Conservation (phyloP, 2,113 vertebrate genomes). For the Spermophilus dauricus region DNA sequence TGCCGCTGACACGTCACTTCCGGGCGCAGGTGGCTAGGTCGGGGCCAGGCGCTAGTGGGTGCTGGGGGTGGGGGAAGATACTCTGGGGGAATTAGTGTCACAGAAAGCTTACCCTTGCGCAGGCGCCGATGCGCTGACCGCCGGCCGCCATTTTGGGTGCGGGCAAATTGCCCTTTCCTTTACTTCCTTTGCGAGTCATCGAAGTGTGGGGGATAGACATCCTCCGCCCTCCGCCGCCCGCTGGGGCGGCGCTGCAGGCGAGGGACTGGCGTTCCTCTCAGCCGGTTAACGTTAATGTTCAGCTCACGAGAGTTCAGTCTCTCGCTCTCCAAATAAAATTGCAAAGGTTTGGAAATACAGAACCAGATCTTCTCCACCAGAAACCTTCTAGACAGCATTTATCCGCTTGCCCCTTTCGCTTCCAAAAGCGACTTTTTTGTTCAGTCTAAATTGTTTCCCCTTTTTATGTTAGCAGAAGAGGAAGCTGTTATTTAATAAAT, state of each 20-base stretch:
- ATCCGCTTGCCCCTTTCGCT: constrained; percentile 21
- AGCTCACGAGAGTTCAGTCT: neutral
- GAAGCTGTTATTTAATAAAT: constrained; percentile 36
- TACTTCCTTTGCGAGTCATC: neutral
- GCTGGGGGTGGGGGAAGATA: constrained; percentile 14
- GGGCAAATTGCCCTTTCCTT: constrained; percentile 70
- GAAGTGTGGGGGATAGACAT: neutral
- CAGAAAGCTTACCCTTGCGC: constrained; percentile 66
- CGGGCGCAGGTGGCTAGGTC: constrained; percentile 70
- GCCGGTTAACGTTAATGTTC: neutral
- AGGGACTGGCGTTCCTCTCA: neutral
- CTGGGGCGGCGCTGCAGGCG: accelerated
- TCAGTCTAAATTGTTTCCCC: neutral
- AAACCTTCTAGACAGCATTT: constrained; percentile 37
- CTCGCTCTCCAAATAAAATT: constrained; percentile 32
- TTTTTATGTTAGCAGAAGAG: constrained; percentile 54
- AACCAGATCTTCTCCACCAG: neutral
- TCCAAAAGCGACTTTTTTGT: constrained; percentile 38
- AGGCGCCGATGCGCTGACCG: constrained; percentile 17
- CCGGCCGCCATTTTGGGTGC: constrained; percentile 80
- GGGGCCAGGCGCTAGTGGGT: constrained; percentile 25
- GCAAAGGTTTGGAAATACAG: neutral
- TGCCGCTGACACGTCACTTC: constrained; percentile 79
- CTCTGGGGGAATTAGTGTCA: constrained; percentile 72
- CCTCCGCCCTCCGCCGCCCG: accelerated